Conservation (phyloP, 2,888 invertebrate species). For the Rhodophaea formosa region DNA sequence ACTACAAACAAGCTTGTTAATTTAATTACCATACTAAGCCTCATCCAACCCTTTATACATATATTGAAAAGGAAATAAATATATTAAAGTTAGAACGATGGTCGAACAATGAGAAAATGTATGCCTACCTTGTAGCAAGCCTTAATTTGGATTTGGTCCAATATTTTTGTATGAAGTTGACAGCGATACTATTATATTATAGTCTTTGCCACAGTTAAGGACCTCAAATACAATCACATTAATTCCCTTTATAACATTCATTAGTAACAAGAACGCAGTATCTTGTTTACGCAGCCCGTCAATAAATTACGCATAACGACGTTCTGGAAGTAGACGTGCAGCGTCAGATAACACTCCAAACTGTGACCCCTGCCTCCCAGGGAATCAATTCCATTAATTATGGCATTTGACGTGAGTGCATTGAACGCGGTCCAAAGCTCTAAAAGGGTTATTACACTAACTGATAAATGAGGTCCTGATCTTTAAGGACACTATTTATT, state of each 20-base stretch:
- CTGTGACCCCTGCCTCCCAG: slow-evolving; percentile 43
- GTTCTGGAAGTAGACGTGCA: slow-evolving; percentile 11
- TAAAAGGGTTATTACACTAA: slow-evolving; percentile 12
- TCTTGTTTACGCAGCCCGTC: slow-evolving; percentile 4
- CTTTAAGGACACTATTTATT: slow-evolving; percentile 13
- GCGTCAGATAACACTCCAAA: slow-evolving; percentile 46
- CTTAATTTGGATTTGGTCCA: too few species aligned
- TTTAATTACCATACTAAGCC: too few species aligned
- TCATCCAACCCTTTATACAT: too few species aligned
- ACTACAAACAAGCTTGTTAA: too few species aligned
- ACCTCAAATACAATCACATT: not conserved
- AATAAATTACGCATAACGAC: not conserved
- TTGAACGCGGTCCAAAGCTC: slow-evolving; percentile 14
- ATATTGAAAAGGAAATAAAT: too few species aligned
- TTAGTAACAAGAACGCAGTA: not conserved
- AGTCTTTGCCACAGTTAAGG: too few species aligned
- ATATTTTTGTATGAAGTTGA: too few species aligned
- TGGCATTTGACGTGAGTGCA: slow-evolving; percentile 28
- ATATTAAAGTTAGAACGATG: too few species aligned
- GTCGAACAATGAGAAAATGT: too few species aligned
- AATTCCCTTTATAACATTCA: not conserved
- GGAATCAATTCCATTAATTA: slow-evolving; percentile 17
- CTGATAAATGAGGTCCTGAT: slow-evolving; percentile 11
- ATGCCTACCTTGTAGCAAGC: too few species aligned
- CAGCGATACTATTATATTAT: too few species aligned